Evolutionary conservation across 2,113 vertebrate species (phyloP), one percentile per base, ranked within the genome.

Genomic region (Lycocorax pyrrhopterus): DNA sequence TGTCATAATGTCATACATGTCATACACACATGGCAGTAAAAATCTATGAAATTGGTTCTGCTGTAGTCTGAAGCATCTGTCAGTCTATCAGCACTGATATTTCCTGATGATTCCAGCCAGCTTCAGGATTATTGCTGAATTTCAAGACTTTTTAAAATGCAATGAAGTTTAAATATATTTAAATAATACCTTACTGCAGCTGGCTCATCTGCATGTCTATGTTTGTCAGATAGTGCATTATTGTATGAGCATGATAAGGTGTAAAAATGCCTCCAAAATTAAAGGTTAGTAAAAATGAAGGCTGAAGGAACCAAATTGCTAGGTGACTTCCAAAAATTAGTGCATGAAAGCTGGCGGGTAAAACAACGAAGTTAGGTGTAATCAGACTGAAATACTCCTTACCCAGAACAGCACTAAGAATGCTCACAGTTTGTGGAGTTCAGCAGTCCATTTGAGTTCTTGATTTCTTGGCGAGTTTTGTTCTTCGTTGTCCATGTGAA

Each of bases 161-260:
- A 58, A 3, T 67, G 4, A 86, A 49, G 13, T 80, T 78, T 25
- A 69, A 87, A 64, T 85, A 46, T 33, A 83, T 94, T 90, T 10
- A 58, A 83, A 64, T 35, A 20, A 19, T n/a, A 66, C 16, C 25
- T 68, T 73, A 47, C 10, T 66, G 41, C 9, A 53, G 7, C 29
- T 33, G 46, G 20, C 30, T 39, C 14, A 69, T 44, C 32, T 55
- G n/a, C 12, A 63, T 64, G 39, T 41, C 44, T 16, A 0, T 8
- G 33, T 77, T 30, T 77, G 35, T 64, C 58, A 56, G 33, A 55
- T 10, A 72, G 6, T 44, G 49, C 23, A 19, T 18, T 67, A 17
- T 6, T 68, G 9, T 32, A 59, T 13, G 10, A 4, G 0, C 10
- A 43, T 4, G 4, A n/a, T 4, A 66, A 75, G 16, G 26, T 15